Conservation (phyloP, 2,888 invertebrate genomes). For the Sinopyrophorus schimmeli region DNA sequence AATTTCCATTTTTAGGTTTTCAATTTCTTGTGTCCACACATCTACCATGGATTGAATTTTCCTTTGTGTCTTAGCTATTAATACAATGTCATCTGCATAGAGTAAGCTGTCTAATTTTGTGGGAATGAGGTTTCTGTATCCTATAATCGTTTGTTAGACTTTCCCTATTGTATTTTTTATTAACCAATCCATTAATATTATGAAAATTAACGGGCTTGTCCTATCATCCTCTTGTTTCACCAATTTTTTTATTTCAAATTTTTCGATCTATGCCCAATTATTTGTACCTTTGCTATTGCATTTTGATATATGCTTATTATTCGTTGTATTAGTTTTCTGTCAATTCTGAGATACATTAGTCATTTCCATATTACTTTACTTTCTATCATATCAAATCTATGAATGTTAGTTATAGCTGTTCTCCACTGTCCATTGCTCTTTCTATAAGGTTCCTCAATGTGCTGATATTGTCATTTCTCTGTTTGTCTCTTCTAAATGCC, state of each 20-base stretch:
- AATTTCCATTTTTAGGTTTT: not conserved
- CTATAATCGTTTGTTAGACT: not conserved
- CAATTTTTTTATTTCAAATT: not conserved
- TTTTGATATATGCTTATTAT: not conserved
- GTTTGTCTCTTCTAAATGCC: not conserved
- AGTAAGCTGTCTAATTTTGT: too few relatives aligned
- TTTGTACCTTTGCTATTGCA: not conserved
- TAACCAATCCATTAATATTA: not conserved
- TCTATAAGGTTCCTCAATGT: not conserved
- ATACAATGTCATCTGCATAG: not conserved
- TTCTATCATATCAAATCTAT: constrained; percentile 1
- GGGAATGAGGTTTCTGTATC: constrained; percentile 2
- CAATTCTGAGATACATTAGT: too few relatives aligned
- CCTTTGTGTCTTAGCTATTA: not conserved
- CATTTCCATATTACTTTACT: too few relatives aligned
- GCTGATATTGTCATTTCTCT: constrained; percentile 3
- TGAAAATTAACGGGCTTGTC: too few relatives aligned
- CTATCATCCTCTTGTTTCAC: constrained; percentile 1
- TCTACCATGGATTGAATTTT: not conserved
- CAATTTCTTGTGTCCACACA: constrained; percentile 1
- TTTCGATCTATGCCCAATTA: too few relatives aligned
- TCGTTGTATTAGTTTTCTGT: not conserved
- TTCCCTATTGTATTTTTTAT: too few relatives aligned
- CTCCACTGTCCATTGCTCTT: not conserved
- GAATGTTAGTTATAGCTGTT: not conserved